These are phyloP conservation scores for Sciurus carolinensis DNA, from an alignment of 2,797 vertebrate genomes.

Conservation along the genomic window DNA sequence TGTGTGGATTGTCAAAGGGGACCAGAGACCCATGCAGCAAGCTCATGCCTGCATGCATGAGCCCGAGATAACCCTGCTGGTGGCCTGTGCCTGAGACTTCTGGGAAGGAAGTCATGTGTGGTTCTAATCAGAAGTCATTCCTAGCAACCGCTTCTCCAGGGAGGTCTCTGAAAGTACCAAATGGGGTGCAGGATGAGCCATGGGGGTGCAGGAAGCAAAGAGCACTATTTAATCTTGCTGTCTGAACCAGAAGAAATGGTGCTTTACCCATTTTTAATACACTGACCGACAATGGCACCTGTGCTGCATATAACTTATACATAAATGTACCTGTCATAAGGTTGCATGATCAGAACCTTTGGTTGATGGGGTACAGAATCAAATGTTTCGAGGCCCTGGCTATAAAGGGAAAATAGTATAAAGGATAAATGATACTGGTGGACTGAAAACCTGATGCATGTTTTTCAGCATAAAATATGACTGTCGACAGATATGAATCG, in stretches of 20 bases:
- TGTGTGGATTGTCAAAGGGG: not conserved
- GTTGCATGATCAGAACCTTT: not conserved
- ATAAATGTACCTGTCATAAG: not conserved
- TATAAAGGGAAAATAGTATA: not conserved
- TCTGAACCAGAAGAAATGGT: conserved; percentile 48
- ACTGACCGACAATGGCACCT: not conserved
- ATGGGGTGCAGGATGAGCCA: not conserved
- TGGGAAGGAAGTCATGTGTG: not conserved
- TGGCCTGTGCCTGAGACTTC: not conserved
- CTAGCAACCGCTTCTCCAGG: not conserved
- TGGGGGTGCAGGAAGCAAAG: not conserved
- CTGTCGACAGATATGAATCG: not conserved
- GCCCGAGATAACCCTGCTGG: not conserved
- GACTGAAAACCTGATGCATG: not conserved
- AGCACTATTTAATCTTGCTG: not conserved
- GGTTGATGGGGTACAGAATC: not conserved
- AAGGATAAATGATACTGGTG: not conserved
- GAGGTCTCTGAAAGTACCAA: not conserved
- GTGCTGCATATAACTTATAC: not conserved
- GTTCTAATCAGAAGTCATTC: not conserved
- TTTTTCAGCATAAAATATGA: conserved; percentile 33
- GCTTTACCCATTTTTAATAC: not conserved
- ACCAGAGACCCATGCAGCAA: not conserved
- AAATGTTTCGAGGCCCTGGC: not conserved
- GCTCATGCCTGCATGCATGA: not conserved